These are phyloP conservation scores for Seriola quinqueradiata DNA, from an alignment of 2,113 vertebrate genomes.

Conservation along the genomic window DNA sequence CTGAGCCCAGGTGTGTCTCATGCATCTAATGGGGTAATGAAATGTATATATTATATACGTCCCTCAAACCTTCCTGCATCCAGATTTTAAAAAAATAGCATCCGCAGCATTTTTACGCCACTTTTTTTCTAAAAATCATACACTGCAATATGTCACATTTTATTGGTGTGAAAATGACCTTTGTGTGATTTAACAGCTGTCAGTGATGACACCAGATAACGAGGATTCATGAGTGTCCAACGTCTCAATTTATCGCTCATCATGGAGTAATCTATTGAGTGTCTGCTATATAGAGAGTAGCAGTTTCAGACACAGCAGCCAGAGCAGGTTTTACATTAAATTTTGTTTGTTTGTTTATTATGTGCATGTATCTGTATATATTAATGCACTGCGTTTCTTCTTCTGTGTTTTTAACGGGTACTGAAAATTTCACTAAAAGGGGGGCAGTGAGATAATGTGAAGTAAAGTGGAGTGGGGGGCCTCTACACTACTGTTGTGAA, in stretches of 20 bases:
- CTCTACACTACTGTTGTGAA: background rate
- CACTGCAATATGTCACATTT: background rate
- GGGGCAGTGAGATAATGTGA: background rate
- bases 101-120: background rate
- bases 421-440: background rate
- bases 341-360: too few species aligned
- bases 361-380: background rate
- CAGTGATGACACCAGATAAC: background rate
- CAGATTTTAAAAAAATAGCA: background rate
- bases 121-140: background rate
- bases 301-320: background rate
- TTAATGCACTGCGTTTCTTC: background rate
- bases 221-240: background rate
- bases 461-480: background rate
- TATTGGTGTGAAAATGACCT: background rate
- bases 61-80: background rate
- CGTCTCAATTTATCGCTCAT: background rate
- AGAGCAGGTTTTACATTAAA: background rate
- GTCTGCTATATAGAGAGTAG: background rate
- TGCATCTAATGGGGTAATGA: background rate
- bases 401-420: background rate
- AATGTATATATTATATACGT: background rate
- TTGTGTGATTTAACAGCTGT: background rate
- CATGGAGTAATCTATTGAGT: background rate
- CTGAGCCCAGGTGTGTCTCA: background rate